Percentiles rank a stretch among this genome's conserved stretches.
phyloP scores from a whole-genome alignment of 1,140 invertebrate genomes.

The Pseudomyrmex concolor region DNA sequence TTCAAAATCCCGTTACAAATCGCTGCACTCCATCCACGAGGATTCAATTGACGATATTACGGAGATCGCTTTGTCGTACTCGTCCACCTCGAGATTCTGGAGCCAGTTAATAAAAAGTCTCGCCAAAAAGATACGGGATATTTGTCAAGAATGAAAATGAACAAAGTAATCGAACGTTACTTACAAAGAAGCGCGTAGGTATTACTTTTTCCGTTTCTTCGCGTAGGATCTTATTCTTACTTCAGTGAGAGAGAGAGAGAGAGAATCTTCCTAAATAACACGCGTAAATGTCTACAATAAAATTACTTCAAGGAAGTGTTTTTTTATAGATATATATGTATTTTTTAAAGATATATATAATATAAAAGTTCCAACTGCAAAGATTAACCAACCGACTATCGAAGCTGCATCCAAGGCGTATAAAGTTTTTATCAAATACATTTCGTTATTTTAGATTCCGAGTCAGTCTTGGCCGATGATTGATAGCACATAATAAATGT shows the following conservation, averaged over 20 bases:
- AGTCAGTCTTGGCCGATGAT: constrained; percentile 22
- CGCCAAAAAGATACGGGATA: constrained; percentile 53
- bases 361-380: neutral
- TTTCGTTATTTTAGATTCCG: constrained; percentile 12
- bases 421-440: neutral
- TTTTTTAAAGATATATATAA: neutral
- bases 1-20: constrained; percentile 72
- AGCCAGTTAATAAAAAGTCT: constrained; percentile 58
- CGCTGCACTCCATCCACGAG: constrained; percentile 60
- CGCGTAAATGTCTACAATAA: no score
- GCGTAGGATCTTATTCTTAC: neutral
- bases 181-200: constrained; percentile 44
- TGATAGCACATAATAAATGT: constrained; percentile 69
- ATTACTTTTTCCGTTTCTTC: constrained; percentile 33
- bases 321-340: neutral
- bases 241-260: no score
- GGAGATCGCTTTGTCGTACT: constrained; percentile 61
- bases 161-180: constrained; percentile 49
- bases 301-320: neutral
- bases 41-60: constrained; percentile 73
- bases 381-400: neutral
- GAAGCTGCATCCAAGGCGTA: neutral
- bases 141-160: constrained; percentile 64
- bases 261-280: no score
- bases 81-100: constrained; percentile 22